phyloP scores from a whole-genome alignment of 2,888 invertebrate genomes.

The Gymnocheta viridis region DNA sequence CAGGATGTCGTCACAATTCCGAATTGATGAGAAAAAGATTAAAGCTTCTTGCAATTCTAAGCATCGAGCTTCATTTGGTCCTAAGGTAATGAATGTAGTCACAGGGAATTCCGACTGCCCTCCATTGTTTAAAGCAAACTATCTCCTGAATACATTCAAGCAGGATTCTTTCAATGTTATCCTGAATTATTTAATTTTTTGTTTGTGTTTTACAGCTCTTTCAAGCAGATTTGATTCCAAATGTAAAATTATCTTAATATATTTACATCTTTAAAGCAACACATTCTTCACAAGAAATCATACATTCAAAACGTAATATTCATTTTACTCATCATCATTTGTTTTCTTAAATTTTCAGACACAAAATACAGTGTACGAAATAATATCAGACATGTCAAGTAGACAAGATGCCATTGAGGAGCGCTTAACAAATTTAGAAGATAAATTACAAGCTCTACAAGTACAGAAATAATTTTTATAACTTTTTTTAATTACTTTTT shows the following conservation, averaged over 20 bases:
- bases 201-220: neutral
- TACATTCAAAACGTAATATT: neutral
- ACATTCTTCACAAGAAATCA: neutral
- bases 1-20: too few species aligned
- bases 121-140: too few species aligned
- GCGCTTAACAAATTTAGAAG: constrained; percentile 95
- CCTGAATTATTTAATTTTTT: neutral
- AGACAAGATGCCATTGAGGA: constrained; percentile 97
- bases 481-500: neutral
- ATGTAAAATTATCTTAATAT: constrained; percentile 12
- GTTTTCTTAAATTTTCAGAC: constrained; percentile 85
- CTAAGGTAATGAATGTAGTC: too few species aligned
- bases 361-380: constrained; percentile 98
- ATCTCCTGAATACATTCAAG: neutral
- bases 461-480: constrained; percentile 79
- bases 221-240: neutral
- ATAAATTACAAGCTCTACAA: constrained; percentile 93
- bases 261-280: neutral
- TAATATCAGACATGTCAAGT: constrained; percentile 98
- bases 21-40: too few species aligned
- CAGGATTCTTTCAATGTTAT: too few species aligned
- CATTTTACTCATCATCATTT: constrained; percentile 28
- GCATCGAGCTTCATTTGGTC: too few species aligned
- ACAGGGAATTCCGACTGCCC: too few species aligned
- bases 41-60: too few species aligned